A percentile compares a stretch with the other conserved stretches of the same genome.
Evolutionary conservation across 1,140 invertebrate genomes (phyloP).

Genomic region (Drosophila pandora): DNA sequence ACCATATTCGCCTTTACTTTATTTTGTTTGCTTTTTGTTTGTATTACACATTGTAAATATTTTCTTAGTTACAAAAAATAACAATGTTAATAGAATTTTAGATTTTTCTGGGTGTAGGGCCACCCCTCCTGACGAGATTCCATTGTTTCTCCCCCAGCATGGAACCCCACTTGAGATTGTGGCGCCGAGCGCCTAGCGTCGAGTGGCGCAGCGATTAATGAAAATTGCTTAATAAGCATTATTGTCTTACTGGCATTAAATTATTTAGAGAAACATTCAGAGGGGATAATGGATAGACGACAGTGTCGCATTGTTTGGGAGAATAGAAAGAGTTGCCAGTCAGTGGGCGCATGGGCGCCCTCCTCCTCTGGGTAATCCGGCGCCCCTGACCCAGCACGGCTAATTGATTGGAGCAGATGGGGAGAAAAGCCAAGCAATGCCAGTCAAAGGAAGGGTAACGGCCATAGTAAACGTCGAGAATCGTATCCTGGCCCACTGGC

Average conservation of each 20-base stretch:
- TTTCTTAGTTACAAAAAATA: too few species aligned
- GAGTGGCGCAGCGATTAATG: slow-evolving; percentile 75
- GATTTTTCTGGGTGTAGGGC: slow-evolving; percentile 3
- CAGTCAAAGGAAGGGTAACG: slow-evolving; percentile 3
- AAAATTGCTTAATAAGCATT: slow-evolving; percentile 82
- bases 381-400: slow-evolving; percentile 30
- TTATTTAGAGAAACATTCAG: slow-evolving; percentile 66
- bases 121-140: not conserved
- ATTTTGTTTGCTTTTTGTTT: too few species aligned
- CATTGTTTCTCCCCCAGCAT: slow-evolving; percentile 11
- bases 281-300: slow-evolving; percentile 31
- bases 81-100: not conserved
- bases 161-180: slow-evolving; percentile 60
- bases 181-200: slow-evolving; percentile 66
- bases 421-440: not conserved
- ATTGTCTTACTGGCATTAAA: slow-evolving; percentile 79
- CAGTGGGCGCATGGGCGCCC: too few species aligned
- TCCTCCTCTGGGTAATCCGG: not conserved
- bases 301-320: slow-evolving; percentile 62
- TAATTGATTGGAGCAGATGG: slow-evolving; percentile 68
- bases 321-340: slow-evolving; percentile 52
- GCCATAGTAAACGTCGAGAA: slow-evolving; percentile 2
- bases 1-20: too few species aligned
- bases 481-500: slow-evolving; percentile 25
- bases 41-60: too few species aligned